Evolutionary conservation across 2,888 invertebrate species (phyloP).

Genomic region (Hydriomena furcata): DNA sequence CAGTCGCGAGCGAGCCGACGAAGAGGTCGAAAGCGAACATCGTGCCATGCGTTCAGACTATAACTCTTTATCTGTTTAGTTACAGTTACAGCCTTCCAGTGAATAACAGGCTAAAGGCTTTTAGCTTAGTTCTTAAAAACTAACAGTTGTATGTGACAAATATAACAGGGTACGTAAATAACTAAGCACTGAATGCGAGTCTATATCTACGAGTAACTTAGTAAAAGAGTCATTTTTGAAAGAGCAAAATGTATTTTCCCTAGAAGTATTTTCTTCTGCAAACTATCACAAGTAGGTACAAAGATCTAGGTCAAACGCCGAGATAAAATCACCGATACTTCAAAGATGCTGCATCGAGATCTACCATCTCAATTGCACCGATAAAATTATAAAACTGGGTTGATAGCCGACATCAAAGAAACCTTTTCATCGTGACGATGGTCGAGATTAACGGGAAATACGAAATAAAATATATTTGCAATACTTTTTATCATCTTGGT

Average conservation of each 20-base stretch:
- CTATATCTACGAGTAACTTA: background rate
- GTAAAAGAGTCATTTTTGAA: background rate
- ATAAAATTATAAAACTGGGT: slow-evolving; percentile 40
- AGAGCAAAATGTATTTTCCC: background rate
- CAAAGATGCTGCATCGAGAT: slow-evolving; percentile 46
- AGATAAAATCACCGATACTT: slow-evolving; percentile 55
- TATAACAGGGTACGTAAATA: background rate
- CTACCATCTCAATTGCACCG: slow-evolving; percentile 41
- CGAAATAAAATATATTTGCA: slow-evolving; percentile 6
- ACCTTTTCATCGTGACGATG: slow-evolving; percentile 16
- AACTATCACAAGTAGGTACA: slow-evolving; percentile 29
- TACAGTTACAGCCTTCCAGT: too few species aligned
- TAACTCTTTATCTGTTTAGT: too few species aligned
- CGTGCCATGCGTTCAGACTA: too few species aligned
- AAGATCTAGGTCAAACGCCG: slow-evolving; percentile 48
- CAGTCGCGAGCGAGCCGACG: too few species aligned
- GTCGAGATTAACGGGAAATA: slow-evolving; percentile 14
- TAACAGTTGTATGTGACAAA: background rate
- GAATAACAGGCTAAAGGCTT: too few species aligned
- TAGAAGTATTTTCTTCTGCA: slow-evolving; percentile 16
- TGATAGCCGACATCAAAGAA: slow-evolving; percentile 31
- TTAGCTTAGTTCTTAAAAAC: too few species aligned
- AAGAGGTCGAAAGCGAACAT: too few species aligned
- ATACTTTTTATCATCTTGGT: background rate
- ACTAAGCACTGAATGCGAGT: background rate